Evolutionary conservation across 2,888 invertebrate genomes (phyloP).

Genomic region (Parnassius apollo): DNA sequence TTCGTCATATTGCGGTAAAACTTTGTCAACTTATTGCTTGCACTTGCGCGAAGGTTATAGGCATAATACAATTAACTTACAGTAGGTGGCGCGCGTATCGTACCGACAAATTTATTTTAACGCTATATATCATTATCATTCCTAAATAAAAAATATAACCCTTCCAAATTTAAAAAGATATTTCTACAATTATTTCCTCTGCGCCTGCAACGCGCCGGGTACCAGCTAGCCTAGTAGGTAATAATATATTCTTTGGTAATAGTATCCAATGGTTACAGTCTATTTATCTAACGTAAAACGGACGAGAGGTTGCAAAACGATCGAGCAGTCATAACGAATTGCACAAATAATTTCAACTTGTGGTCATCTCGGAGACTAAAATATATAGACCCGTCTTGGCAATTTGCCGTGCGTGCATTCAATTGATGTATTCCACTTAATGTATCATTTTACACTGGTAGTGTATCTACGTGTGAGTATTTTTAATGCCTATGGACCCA

Average conservation of each 20-base stretch:
- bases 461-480: conserved; percentile 17
- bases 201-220: too few species aligned
- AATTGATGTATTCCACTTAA: conserved; percentile 8
- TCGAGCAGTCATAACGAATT: conserved; percentile 33
- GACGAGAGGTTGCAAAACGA: conserved; percentile 30
- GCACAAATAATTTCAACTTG: conserved; percentile 33
- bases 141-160: too few species aligned
- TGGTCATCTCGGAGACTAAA: conserved; percentile 27
- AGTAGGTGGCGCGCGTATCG: too few species aligned
- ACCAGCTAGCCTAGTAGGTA: too few species aligned
- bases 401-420: conserved; percentile 10
- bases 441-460: conserved; percentile 20
- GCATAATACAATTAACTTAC: too few species aligned
- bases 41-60: too few species aligned
- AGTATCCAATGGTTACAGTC: conserved; percentile 20
- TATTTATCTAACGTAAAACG: conserved; percentile 28
- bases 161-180: too few species aligned
- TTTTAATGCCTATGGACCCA: conserved; percentile 23
- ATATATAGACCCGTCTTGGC: conserved; percentile 25
- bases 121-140: too few species aligned
- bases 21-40: too few species aligned
- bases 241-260: background rate
- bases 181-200: too few species aligned
- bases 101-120: too few species aligned
- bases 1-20: too few species aligned